These are phyloP conservation scores for Zophobas morio DNA, from an alignment of 1,140 invertebrate genomes.

Conservation along the genomic window DNA sequence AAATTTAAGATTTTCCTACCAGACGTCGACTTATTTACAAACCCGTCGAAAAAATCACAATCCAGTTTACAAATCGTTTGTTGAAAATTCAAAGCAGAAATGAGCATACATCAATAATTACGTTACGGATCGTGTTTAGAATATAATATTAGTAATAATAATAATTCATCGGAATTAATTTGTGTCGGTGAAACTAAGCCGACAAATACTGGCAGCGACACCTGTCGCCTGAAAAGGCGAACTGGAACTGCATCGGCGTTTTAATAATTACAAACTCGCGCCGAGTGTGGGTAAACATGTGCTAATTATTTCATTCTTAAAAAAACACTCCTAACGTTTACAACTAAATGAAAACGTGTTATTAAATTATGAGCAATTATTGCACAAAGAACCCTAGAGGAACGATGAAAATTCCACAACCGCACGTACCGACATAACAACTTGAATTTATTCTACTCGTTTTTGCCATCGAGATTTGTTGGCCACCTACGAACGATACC, in stretches of 20 bases:
- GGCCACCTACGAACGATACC: not conserved
- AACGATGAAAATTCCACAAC: constrained; percentile 15
- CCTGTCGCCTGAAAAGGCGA: constrained; percentile 33
- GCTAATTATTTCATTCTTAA: constrained; percentile 17
- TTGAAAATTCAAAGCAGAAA: constrained; percentile 31
- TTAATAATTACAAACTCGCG: constrained; percentile 25
- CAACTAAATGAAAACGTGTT: constrained; percentile 14
- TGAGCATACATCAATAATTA: constrained; percentile 12
- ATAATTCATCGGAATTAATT: constrained; percentile 40
- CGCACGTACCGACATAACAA: constrained; percentile 3
- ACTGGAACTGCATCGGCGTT: constrained; percentile 5
- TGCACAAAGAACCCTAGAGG: constrained; percentile 22
- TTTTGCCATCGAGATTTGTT: not conserved
- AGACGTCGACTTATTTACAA: constrained; percentile 8
- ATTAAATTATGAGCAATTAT: constrained; percentile 32
- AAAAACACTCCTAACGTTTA: constrained; percentile 15
- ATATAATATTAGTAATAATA: constrained; percentile 21
- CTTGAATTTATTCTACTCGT: not conserved
- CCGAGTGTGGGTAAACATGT: constrained; percentile 33
- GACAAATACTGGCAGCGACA: constrained; percentile 39
- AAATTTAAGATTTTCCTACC: constrained; percentile 24
- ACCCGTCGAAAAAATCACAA: not conserved
- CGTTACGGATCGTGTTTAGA: constrained; percentile 11
- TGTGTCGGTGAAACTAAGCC: constrained; percentile 28
- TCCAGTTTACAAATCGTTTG: constrained; percentile 8